Evolutionary conservation across 2,888 invertebrate species (phyloP), one percentile per base, ranked within the genome.

Genomic region (Philopedon plagiatum): DNA sequence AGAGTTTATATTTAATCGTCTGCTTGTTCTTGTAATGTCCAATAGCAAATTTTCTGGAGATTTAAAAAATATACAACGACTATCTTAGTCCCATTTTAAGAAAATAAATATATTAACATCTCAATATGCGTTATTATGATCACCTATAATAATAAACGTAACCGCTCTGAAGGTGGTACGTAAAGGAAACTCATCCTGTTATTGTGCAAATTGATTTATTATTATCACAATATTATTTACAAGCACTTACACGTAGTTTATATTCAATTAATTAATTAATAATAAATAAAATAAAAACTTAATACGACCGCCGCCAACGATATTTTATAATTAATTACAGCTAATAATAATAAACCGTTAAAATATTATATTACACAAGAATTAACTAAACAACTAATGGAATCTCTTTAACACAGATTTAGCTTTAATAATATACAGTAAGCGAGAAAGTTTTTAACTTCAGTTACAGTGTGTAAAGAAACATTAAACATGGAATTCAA

Each of bases 221-320:
- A 78, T 79, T 85, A 85, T 85, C 85, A 85, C 85, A 85, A 85
- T 85, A 83, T 83, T 85, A 84, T 85, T 82, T 85, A 85, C 85
- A 85, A 84, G 84, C 85, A 84, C 83, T 83, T 84, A 84, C 83
- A 84, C 83, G 79, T 82, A 81, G 80, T 81, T 79, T 81, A 80
- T 82, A 79, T 80, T 78, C 77, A 82, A 78, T 80, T 82, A 64
- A 72, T 49, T 65, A 66, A 44, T 62, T 66, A 70, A 21, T 58
- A 64, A 67, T 66, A 70, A 62, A 51, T 61, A 39, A 61, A 46
- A 66, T 57, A 51, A 68, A 73, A 70, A 64, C 69, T 61, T 64
- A 44, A 65, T 60, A 74, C 34, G 54, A 73, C 63, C 73, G 39
- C 49, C n/a, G 58, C 37, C 60, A 73, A 68, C 63, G 54, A 65